phyloP scores from a whole-genome alignment of 2,797 vertebrate species.

The Rhinatrema bivittatum region DNA sequence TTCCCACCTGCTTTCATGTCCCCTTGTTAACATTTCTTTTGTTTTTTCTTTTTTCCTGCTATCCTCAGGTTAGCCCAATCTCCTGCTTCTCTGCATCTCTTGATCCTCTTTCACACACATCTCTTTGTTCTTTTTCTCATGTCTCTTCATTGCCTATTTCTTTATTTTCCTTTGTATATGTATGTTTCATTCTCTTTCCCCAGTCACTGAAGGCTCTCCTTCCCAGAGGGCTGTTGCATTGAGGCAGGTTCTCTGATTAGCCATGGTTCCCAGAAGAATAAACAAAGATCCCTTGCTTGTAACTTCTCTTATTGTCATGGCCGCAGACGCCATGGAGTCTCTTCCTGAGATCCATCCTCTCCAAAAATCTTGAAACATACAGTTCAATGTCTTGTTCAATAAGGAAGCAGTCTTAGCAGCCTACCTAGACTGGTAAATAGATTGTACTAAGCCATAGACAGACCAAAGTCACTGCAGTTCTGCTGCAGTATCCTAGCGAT shows the following conservation, averaged over 20 bases:
- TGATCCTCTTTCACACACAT: background rate
- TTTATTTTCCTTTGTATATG: no score
- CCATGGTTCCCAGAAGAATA: background rate
- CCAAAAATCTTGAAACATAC: no score
- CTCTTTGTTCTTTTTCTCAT: background rate
- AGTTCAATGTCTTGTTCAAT: no score
- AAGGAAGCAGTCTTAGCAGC: no score
- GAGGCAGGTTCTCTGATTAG: background rate
- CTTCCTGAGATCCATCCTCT: no score
- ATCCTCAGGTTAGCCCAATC: background rate
- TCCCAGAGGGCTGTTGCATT: background rate
- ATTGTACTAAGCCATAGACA: background rate
- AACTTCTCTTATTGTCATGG: no score
- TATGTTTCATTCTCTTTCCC: background rate
- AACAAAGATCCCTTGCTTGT: accelerated
- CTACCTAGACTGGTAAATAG: background rate
- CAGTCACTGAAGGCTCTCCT: background rate
- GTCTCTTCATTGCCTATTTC: no score
- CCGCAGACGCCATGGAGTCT: no score
- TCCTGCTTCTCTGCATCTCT: background rate
- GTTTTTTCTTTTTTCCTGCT: accelerated
- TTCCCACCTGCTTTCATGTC: background rate
- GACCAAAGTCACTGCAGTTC: no score
- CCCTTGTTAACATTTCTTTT: no score
- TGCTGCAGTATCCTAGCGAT: no score